Base-by-base conservation (phyloP, 2,888 invertebrate genomes). In the Coremacera marginata region DNA sequence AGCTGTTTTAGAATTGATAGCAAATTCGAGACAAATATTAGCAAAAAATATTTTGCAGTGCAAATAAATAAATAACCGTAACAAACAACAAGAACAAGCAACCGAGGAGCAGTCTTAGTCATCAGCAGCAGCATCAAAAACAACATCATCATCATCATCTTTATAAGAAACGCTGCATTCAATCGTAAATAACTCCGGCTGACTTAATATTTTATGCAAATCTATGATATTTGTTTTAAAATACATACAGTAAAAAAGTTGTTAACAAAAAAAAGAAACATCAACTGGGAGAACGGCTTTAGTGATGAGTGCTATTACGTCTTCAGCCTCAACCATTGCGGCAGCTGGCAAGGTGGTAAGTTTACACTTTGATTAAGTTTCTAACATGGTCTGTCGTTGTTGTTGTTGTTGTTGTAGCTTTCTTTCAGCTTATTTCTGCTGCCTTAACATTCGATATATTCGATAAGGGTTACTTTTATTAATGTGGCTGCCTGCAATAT, bases 41-140 rank as follows among this genome's bases (percentile, higher is more conserved):
- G 14, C 44, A 11, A 44, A 14, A 7, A 44, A 44, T 44, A 44
- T 44, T 44, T 44, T 14, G 11, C 11, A 37, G 37, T 37, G 37
- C 5, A 79, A 81, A 77, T 78, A 81, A 22, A 75, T 52, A 82
- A 77, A 65, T 70, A 80, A 70, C 65, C 77, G 73, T 79, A 79
- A 80, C 37, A 78, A 72, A 68, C 76, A 77, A 77, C 80, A 78
- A 62, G 78, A 44, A 44, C 44, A 44, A 44, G 1, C 4, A 44
- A 44, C 14, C 11, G 44, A 11, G 44, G 44, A 37, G 8, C 37
- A 37, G 37, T 5, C 44, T 44, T 44, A 44, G 44, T 44, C 44
- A 44, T 70, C 77, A 63, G 14, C n/a, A 31, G 67, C n/a, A 70
- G 44, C 44, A 27, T 62, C 62, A 55, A 60, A 65, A 19, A 31